Evolutionary conservation across 2,888 invertebrate species (phyloP).

Genomic region (Agrotis ipsilon): DNA sequence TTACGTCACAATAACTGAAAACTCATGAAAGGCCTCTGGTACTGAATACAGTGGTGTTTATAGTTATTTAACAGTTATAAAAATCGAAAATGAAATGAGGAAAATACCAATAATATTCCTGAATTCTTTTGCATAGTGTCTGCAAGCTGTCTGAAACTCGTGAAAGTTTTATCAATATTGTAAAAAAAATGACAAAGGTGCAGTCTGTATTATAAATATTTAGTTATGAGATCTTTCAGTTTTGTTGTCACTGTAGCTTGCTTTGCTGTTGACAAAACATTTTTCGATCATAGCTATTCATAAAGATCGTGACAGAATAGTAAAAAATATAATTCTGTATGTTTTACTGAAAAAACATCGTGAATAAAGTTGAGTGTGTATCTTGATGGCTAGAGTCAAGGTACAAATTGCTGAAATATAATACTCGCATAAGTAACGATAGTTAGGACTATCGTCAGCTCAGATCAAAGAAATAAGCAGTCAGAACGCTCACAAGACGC

Average conservation of each 20-base stretch:
- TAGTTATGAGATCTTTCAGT: slow-evolving; percentile 29
- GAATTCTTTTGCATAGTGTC: slow-evolving; percentile 18
- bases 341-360: neutral
- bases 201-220: slow-evolving; percentile 18
- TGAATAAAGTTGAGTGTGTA: neutral
- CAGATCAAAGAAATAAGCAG: too few relatives aligned
- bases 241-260: slow-evolving; percentile 18
- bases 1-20: too few relatives aligned
- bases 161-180: slow-evolving; percentile 39
- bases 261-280: slow-evolving; percentile 30
- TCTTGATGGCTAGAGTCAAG: too few relatives aligned
- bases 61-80: too few relatives aligned
- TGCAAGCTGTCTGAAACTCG: slow-evolving; percentile 30
- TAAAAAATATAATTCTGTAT: neutral
- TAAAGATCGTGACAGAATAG: neutral
- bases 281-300: slow-evolving; percentile 31
- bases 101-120: slow-evolving; percentile 20
- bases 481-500: too few relatives aligned
- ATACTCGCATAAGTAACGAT: too few relatives aligned
- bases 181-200: slow-evolving; percentile 40
- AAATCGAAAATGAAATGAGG: slow-evolving; percentile 3
- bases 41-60: too few relatives aligned
- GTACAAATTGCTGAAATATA: too few relatives aligned
- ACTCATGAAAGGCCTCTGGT: too few relatives aligned
- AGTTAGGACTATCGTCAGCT: too few relatives aligned